Conservation (phyloP, 2,113 vertebrate genomes). For the Tor tambroides region DNA sequence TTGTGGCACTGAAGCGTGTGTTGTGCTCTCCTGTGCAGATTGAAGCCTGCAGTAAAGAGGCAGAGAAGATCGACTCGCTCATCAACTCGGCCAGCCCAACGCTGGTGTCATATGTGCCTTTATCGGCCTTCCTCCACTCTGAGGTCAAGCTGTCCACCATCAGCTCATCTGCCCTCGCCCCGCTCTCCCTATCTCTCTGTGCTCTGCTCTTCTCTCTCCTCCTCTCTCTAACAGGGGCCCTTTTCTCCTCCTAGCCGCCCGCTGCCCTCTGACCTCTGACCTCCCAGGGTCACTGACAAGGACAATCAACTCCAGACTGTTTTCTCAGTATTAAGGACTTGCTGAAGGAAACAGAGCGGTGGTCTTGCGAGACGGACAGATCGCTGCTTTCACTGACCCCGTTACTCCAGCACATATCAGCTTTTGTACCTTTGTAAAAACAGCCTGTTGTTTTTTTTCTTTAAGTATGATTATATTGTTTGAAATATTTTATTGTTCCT, state of each 20-base stretch:
- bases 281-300: too few relatives aligned
- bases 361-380: not conserved
- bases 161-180: slow-evolving; percentile 69
- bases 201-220: slow-evolving; percentile 59
- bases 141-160: slow-evolving; percentile 84
- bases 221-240: slow-evolving; percentile 31
- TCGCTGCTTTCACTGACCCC: slow-evolving; percentile 27
- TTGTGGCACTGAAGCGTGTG: not conserved
- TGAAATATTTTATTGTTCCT: not conserved
- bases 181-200: slow-evolving; percentile 62
- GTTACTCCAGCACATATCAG: too few relatives aligned
- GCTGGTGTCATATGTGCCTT: slow-evolving; percentile 87
- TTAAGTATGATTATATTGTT: not conserved
- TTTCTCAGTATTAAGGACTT: not conserved
- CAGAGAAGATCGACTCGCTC: slow-evolving; percentile 96
- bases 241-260: too few relatives aligned
- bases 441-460: too few relatives aligned
- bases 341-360: not conserved
- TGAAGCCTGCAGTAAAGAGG: slow-evolving; percentile 97
- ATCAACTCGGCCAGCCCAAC: slow-evolving; percentile 96
- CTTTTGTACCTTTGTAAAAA: too few relatives aligned
- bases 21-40: slow-evolving; percentile 75
- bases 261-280: slow-evolving; percentile 48
- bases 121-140: slow-evolving; percentile 90
- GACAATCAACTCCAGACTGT: slow-evolving; percentile 35